Evolutionary conservation across 2,888 invertebrate species (phyloP), one percentile per base, ranked within the genome.

Genomic region (Volucella inflata): DNA sequence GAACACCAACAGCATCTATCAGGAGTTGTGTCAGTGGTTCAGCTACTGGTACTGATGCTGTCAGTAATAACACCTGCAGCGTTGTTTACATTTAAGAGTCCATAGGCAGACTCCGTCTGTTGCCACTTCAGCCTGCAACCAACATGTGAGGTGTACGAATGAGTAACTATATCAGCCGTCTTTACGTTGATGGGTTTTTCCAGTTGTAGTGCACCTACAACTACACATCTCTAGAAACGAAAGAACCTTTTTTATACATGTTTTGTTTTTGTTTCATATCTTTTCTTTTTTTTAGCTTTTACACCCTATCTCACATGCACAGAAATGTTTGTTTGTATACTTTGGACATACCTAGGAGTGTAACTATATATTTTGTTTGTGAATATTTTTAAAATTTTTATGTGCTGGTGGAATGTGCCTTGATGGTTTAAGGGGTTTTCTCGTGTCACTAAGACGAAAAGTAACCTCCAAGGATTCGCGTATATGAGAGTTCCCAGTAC

Each of bases 1-100:
- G 57, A 65, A 48, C 17, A 71, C 51, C 40, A 53, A 16, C 12
- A 64, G 46, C 6, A 14, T 17, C 16, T 14, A 2, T 17, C 55
- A 51, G 17, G 3, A 72, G 38, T 2, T 42, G n/a, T 10, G 36
- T 16, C 2, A 21, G 9, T 0, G 38, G 17, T 42, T 17, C 16
- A 17, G 14, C 30, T 21, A 17, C 30, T 30, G n/a, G 8, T 38
- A n/a, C 36, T n/a, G 16, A 6, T 40, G 50, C 42, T 14, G 21
- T 38, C n/a, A 50, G 51, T 38, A 50, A 44, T 50, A 72, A 59
- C 74, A 74, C 78, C 59, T 79, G 53, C 50, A 64, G 83, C 46
- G 14, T 74, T 79, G 62, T 72, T 79, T 79, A 74, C 65, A 55
- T 68, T 48, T 51, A 16, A 57, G 21, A 79, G 64, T 51, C 51